Conservation (phyloP, 2,888 invertebrate species). For the Dicycla oo region DNA sequence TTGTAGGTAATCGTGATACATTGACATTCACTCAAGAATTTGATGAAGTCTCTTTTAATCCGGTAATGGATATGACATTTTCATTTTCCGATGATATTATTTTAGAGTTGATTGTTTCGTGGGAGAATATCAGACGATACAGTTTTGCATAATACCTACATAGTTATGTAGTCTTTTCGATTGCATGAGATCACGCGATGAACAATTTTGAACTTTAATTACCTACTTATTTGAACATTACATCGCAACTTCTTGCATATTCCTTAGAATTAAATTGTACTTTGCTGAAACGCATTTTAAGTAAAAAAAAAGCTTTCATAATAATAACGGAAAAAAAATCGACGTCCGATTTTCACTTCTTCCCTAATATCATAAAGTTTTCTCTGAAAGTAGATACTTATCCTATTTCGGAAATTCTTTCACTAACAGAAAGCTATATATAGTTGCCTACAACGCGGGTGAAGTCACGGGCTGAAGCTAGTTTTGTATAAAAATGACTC, state of each 20-base stretch:
- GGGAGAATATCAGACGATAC: not conserved
- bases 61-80: constrained; percentile 18
- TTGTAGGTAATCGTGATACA: constrained; percentile 14
- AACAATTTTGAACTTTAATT: not conserved
- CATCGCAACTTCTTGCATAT: too few species aligned
- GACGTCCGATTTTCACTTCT: too few species aligned
- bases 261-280: not conserved
- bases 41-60: constrained; percentile 28
- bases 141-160: not conserved
- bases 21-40: constrained; percentile 31
- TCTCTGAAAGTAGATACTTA: too few species aligned
- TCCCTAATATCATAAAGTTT: too few species aligned
- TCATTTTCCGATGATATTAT: constrained; percentile 3
- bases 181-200: not conserved
- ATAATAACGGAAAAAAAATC: too few species aligned
- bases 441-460: too few species aligned
- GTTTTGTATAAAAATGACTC: too few species aligned
- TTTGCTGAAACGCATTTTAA: not conserved
- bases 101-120: not conserved
- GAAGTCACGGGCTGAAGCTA: too few species aligned
- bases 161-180: too few species aligned
- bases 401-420: too few species aligned
- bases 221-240: not conserved
- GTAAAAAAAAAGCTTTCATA: not conserved
- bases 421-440: too few species aligned